Evolutionary conservation across 2,113 vertebrate genomes (phyloP).

Genomic region (Dicentrarchus labrax): DNA sequence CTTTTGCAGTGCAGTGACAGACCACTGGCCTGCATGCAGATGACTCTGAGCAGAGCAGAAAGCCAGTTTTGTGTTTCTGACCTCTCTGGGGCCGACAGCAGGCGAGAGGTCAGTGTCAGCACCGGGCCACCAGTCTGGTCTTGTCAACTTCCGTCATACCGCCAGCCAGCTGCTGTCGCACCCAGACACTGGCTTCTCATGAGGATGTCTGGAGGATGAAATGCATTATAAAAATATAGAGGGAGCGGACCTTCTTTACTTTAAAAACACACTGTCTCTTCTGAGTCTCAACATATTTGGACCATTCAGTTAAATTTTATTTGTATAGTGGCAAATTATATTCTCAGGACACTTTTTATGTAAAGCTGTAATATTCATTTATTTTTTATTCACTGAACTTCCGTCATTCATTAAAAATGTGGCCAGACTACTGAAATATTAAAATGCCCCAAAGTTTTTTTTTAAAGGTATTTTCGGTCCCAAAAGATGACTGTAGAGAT

Average conservation of each 20-base stretch:
- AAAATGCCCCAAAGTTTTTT: neutral
- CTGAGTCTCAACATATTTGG: neutral
- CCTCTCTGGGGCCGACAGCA: slow-evolving; percentile 64
- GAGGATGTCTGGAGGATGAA: neutral
- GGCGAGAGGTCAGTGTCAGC: slow-evolving; percentile 76
- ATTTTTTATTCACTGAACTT: neutral
- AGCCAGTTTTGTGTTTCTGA: slow-evolving; percentile 69
- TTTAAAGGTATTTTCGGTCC: neutral
- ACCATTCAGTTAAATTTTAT: no score
- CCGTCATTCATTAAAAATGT: neutral
- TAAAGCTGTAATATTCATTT: no score
- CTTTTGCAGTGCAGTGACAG: slow-evolving; percentile 6
- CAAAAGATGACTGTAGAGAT: slow-evolving; percentile 8
- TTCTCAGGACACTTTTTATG: no score
- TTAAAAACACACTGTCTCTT: neutral
- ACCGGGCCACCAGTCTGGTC: slow-evolving; percentile 71
- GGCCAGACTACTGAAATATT: neutral
- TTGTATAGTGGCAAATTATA: no score
- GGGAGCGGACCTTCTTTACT: neutral
- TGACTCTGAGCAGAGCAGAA: slow-evolving; percentile 45
- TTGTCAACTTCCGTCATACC: slow-evolving; percentile 70
- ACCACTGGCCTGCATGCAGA: neutral
- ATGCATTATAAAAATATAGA: neutral
- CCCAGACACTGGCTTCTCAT: slow-evolving; percentile 28
- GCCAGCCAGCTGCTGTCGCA: slow-evolving; percentile 77